Percentiles rank a stretch among this genome's conserved stretches.
phyloP scores from a whole-genome alignment of 2,113 vertebrate genomes.

The Crotalus tigris region DNA sequence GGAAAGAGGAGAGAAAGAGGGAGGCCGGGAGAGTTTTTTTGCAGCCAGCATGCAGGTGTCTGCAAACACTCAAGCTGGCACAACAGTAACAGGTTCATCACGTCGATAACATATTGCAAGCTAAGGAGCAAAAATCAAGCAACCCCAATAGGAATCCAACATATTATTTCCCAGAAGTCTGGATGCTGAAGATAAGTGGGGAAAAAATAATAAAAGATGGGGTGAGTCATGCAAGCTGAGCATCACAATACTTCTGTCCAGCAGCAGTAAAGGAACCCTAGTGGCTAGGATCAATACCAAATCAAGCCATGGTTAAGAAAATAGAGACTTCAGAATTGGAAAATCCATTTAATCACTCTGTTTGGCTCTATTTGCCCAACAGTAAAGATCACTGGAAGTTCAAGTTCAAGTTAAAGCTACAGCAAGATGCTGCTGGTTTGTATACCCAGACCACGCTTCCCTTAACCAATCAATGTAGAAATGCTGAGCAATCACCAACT shows the following conservation, averaged over 20 bases:
- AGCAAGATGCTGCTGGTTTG: neutral
- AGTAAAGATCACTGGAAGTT: neutral
- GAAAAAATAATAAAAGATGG: neutral
- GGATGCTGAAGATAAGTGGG: neutral
- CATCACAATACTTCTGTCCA: neutral
- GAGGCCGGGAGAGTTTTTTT: neutral
- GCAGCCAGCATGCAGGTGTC: neutral
- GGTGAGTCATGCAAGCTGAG: neutral
- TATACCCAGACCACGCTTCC: neutral
- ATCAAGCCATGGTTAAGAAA: neutral
- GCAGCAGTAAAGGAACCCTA: slow-evolving; percentile 17
- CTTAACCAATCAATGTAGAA: slow-evolving; percentile 29
- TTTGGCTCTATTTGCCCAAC: neutral
- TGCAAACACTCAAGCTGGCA: neutral
- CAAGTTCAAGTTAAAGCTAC: neutral
- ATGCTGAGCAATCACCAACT: slow-evolving; percentile 24
- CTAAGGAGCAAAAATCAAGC: neutral
- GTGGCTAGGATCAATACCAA: slow-evolving; percentile 23
- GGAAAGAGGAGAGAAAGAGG: neutral
- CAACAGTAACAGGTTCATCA: neutral
- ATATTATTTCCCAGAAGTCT: neutral
- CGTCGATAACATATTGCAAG: neutral
- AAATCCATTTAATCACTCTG: neutral
- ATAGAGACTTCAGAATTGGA: neutral
- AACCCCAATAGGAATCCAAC: neutral